phyloP scores from a whole-genome alignment of 2,888 invertebrate species.

The Trissolcus japonicus region DNA sequence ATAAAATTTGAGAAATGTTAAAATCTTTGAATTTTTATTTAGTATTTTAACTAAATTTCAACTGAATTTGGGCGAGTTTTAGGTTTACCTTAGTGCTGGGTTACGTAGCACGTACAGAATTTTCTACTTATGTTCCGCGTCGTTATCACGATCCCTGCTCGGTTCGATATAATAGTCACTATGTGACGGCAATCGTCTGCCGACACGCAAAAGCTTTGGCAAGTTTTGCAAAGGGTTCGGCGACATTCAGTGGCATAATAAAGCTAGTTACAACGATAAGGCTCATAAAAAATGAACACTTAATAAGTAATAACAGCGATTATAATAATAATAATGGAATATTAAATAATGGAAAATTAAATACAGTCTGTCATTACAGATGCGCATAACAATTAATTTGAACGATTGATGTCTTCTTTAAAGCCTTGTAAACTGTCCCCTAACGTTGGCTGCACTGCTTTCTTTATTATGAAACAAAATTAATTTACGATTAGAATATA shows the following conservation, averaged over 20 bases:
- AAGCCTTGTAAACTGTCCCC: not conserved
- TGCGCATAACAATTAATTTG: slow-evolving; percentile 44
- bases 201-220: slow-evolving; percentile 68
- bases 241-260: slow-evolving; percentile 53
- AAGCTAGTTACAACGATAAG: slow-evolving; percentile 58
- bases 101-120: slow-evolving; percentile 62
- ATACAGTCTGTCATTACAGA: slow-evolving; percentile 45
- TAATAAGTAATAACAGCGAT: slow-evolving; percentile 58
- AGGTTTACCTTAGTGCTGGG: slow-evolving; percentile 25
- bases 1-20: no score
- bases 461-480: not conserved
- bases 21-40: not conserved
- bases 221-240: slow-evolving; percentile 39
- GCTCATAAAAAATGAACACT: slow-evolving; percentile 58
- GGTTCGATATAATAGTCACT: slow-evolving; percentile 74
- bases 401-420: slow-evolving; percentile 46
- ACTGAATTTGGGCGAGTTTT: no score
- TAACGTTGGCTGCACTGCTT: not conserved
- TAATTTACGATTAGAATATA: no score
- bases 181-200: slow-evolving; percentile 72
- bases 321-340: slow-evolving; percentile 58
- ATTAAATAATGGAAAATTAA: slow-evolving; percentile 54
- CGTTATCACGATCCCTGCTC: slow-evolving; percentile 71
- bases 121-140: slow-evolving; percentile 68
- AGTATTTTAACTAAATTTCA: no score